Evolutionary conservation across 2,888 invertebrate genomes (phyloP), one percentile per base, ranked within the genome.

Genomic region (Pegoplata infirma): DNA sequence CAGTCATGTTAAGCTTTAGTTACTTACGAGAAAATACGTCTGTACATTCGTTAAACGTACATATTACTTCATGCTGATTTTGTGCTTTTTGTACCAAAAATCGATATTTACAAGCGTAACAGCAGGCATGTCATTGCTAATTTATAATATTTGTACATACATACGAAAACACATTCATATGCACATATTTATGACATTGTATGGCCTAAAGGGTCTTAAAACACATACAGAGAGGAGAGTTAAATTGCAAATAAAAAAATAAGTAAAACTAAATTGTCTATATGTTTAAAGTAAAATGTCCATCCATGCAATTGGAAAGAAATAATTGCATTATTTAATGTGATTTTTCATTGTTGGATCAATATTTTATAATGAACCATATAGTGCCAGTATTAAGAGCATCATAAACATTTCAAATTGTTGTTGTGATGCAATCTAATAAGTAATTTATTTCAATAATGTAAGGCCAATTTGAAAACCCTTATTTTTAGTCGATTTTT

Each of bases 51-150:
- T n/a, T n/a, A n/a, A n/a, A n/a, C n/a, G n/a, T n/a, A n/a, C n/a
- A n/a, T n/a, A 79, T 66, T 66, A 71, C 74, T 71, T 79, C 74
- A 79, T 75, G 79, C 74, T 75, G 79, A 75, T 75, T 74, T 71
- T 71, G 63, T 67, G 74, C 75, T 71, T 67, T 75, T 71, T 67
- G 61, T 71, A 67, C 44, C n/a, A n/a, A 46, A 61, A 61, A 75
- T 68, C 44, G 49, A 71, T 58, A 75, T 71, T 75, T 79, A 63
- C 79, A 71, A 59, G 74, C 74, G 36, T 25, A 79, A 46, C 79
- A 71, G 79, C 79, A 58, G 75, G 74, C 79, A 75, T 75, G 74
- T 75, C 79, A 79, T 67, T 79, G 71, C 71, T 79, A 75, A 79
- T 79, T 79, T 79, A 79, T 75, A 79, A 79, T 51, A 64, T 55